Evolutionary conservation across 2,888 invertebrate species (phyloP).

Genomic region (Drosophila gaucha): DNA sequence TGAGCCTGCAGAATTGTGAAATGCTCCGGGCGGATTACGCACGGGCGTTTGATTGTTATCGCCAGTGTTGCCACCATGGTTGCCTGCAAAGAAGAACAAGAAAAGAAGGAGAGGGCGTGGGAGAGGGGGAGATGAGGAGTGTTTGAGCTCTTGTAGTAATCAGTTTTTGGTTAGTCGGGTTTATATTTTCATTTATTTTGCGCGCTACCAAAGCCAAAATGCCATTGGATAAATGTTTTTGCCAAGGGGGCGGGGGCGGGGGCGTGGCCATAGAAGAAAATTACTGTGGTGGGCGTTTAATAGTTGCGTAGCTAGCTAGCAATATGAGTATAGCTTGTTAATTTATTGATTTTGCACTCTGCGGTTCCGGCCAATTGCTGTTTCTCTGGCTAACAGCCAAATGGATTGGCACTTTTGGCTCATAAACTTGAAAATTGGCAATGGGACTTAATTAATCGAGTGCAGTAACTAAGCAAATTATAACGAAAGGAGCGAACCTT

Average conservation of each 20-base stretch:
- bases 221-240: constrained; percentile 49
- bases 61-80: constrained; percentile 74
- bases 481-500: neutral
- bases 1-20: constrained; percentile 84
- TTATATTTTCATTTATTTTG: constrained; percentile 78
- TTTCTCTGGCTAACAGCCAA: constrained; percentile 12
- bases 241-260: neutral
- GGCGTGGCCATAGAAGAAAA: constrained; percentile 38
- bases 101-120: constrained; percentile 11
- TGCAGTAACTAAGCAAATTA: neutral
- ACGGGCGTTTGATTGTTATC: constrained; percentile 84
- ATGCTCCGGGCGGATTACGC: constrained; percentile 85
- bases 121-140: constrained; percentile 1
- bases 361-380: constrained; percentile 33
- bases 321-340: constrained; percentile 19
- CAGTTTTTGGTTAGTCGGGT: constrained; percentile 77
- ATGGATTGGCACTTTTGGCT: constrained; percentile 5
- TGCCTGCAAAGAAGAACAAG: constrained; percentile 60
- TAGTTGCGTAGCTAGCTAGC: constrained; percentile 40
- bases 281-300: constrained; percentile 62
- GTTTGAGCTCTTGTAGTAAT: constrained; percentile 60
- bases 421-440: constrained; percentile 5
- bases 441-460: constrained; percentile 15
- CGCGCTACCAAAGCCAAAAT: constrained; percentile 55
- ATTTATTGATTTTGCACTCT: constrained; percentile 47